A percentile compares a stretch with the other conserved stretches of the same genome.
Evolutionary conservation across 2,888 invertebrate species (phyloP).

Genomic region (Listrodromus nycthemerus): DNA sequence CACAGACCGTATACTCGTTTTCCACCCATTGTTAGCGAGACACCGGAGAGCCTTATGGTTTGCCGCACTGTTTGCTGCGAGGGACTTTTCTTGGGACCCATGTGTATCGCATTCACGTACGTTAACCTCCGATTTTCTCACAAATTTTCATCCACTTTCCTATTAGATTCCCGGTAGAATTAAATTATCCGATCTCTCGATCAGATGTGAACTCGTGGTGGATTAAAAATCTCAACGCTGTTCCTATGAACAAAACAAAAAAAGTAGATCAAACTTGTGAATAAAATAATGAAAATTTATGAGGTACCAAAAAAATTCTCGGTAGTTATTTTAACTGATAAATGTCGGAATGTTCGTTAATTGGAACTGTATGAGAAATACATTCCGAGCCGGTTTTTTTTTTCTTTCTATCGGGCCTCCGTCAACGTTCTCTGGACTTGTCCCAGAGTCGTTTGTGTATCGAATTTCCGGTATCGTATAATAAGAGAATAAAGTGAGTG

Average conservation of each 20-base stretch:
- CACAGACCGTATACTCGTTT: slow-evolving; percentile 48
- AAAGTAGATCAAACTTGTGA: background rate
- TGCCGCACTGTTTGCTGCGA: slow-evolving; percentile 61
- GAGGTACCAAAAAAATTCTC: background rate
- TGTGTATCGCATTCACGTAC: background rate
- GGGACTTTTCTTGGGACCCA: slow-evolving; percentile 2
- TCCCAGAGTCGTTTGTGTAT: slow-evolving; percentile 41
- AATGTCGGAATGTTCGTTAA: background rate
- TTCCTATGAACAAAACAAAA: background rate
- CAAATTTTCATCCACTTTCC: slow-evolving; percentile 49
- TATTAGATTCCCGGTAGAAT: slow-evolving; percentile 28
- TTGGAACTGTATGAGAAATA: slow-evolving; percentile 8
- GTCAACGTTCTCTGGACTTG: slow-evolving; percentile 12
- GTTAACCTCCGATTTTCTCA: slow-evolving; percentile 54
- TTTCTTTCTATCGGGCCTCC: background rate
- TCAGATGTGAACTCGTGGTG: slow-evolving; percentile 18
- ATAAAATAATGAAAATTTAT: background rate
- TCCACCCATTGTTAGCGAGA: slow-evolving; percentile 64
- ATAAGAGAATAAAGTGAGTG: slow-evolving; percentile 59
- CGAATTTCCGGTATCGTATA: slow-evolving; percentile 57
- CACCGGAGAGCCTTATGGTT: slow-evolving; percentile 55
- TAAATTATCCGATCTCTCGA: slow-evolving; percentile 38
- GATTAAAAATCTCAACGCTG: background rate
- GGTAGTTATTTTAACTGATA: background rate
- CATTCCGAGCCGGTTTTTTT: slow-evolving; percentile 1